Evolutionary conservation across 53 echinoderm and acorn worm species (phyloP).

Genomic region (Zoroaster sp.): DNA sequence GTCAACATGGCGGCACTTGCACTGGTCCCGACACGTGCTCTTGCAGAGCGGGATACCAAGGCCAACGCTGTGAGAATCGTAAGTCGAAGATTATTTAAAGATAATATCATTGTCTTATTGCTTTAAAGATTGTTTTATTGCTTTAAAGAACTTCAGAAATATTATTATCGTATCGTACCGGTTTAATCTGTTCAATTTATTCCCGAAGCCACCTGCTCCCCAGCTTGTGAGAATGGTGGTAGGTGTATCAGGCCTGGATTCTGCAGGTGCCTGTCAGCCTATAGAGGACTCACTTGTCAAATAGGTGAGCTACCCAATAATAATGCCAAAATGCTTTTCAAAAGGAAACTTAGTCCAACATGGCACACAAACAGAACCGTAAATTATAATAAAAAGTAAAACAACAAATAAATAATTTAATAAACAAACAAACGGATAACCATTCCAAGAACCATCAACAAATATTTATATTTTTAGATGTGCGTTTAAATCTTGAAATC

Average conservation of each 20-base stretch:
- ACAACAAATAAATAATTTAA: too few species aligned
- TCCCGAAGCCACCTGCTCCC: constrained; percentile 68
- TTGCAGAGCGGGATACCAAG: constrained; percentile 56
- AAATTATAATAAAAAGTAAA: too few species aligned
- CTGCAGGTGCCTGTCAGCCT: constrained; percentile 80
- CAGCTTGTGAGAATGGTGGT: constrained; percentile 85
- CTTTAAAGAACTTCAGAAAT: too few species aligned
- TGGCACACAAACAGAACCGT: too few species aligned
- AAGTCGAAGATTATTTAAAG: background rate
- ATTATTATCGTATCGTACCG: background rate
- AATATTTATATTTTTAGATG: too few species aligned
- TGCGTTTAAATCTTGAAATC: too few species aligned
- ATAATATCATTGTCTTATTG: too few species aligned
- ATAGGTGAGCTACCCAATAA: constrained; percentile 71
- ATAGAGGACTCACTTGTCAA: constrained; percentile 83
- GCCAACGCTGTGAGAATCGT: constrained; percentile 59
- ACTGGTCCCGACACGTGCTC: constrained; percentile 59
- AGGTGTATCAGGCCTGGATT: constrained; percentile 68
- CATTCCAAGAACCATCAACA: too few species aligned
- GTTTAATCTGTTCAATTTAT: background rate
- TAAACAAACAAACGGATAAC: too few species aligned
- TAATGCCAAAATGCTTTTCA: too few species aligned
- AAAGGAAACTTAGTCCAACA: too few species aligned
- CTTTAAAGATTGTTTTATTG: too few species aligned
- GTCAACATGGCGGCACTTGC: constrained; percentile 71